Evolutionary conservation across 2,888 invertebrate species (phyloP).

Genomic region (Saturnia japonica): DNA sequence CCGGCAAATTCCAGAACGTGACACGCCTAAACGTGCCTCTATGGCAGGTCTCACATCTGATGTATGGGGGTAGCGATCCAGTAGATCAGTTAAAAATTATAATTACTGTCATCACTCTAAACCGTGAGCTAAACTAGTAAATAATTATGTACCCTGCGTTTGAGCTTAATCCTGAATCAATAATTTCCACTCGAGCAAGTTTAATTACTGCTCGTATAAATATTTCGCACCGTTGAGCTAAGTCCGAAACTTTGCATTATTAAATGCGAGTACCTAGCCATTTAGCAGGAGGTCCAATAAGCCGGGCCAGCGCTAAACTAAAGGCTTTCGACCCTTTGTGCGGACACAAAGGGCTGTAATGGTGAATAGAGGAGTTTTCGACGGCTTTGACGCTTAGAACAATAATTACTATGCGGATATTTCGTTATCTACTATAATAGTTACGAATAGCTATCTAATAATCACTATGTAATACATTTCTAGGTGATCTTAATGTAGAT

Average conservation of each 20-base stretch:
- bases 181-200: slow-evolving; percentile 8
- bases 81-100: background rate
- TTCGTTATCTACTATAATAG: slow-evolving; percentile 2
- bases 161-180: slow-evolving; percentile 16
- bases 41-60: no score
- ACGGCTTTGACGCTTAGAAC: slow-evolving; percentile 28
- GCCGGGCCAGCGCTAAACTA: slow-evolving; percentile 33
- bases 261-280: slow-evolving; percentile 2
- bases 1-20: no score
- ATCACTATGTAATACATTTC: background rate
- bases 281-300: slow-evolving; percentile 27
- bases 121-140: background rate
- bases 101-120: background rate
- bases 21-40: no score
- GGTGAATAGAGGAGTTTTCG: slow-evolving; percentile 31
- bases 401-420: background rate
- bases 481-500: background rate
- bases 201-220: slow-evolving; percentile 13
- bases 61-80: background rate
- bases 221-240: slow-evolving; percentile 4
- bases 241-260: slow-evolving; percentile 15
- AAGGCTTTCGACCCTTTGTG: slow-evolving; percentile 39
- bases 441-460: background rate
- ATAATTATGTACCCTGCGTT: background rate
- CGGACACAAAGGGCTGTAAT: slow-evolving; percentile 34